Evolutionary conservation across 1,140 invertebrate genomes (phyloP).

Genomic region (Nephotettix cincticeps): DNA sequence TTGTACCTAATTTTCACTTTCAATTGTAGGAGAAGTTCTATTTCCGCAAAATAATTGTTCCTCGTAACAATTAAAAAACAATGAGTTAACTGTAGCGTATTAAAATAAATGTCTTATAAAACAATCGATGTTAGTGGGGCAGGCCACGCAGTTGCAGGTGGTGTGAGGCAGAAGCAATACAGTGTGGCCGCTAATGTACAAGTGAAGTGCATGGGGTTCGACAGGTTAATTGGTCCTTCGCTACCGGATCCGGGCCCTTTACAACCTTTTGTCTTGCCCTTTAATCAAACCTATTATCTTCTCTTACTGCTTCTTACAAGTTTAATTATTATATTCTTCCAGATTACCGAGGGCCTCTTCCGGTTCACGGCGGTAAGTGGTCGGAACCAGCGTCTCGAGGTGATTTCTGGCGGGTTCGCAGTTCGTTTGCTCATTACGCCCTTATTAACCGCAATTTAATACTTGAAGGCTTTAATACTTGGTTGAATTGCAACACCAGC

Average conservation of each 20-base stretch:
- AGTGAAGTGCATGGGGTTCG: too few species aligned
- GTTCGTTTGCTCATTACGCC: background rate
- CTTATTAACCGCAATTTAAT: background rate
- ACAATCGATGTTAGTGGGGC: too few species aligned
- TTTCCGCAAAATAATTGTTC: too few species aligned
- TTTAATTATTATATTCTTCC: background rate
- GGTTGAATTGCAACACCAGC: background rate
- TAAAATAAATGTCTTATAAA: too few species aligned
- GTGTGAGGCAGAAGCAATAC: too few species aligned
- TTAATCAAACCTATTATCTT: slow-evolving; percentile 1
- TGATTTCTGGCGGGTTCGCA: background rate
- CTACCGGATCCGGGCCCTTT: background rate
- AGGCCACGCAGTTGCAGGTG: too few species aligned
- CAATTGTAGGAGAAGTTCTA: too few species aligned
- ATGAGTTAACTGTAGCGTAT: too few species aligned
- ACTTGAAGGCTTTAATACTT: background rate
- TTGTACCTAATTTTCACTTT: too few species aligned
- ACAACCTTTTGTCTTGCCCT: background rate
- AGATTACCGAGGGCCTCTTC: background rate
- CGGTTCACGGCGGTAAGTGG: background rate
- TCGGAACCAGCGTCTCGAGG: background rate
- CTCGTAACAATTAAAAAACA: too few species aligned
- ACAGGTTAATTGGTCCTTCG: too few species aligned
- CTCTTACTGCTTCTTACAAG: background rate
- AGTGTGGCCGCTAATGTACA: too few species aligned